Evolutionary conservation across 2,888 invertebrate species (phyloP).

Genomic region (Onthophagus sagittarius): DNA sequence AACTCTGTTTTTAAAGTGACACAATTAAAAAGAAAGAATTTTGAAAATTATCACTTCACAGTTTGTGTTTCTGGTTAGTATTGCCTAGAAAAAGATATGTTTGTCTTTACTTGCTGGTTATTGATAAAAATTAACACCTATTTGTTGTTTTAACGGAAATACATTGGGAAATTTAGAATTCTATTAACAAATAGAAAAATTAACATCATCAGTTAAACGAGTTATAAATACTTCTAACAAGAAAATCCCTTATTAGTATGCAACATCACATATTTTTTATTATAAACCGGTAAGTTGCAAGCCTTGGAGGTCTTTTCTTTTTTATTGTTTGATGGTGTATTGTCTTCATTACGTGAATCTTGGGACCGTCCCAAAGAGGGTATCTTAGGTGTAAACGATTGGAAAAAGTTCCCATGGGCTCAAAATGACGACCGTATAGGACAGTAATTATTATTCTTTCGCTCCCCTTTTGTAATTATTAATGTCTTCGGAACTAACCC

Average conservation of each 20-base stretch:
- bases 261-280: not conserved
- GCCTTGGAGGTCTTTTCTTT: not conserved
- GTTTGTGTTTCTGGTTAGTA: not conserved
- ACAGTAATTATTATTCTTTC: constrained; percentile 36
- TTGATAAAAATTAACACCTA: not conserved
- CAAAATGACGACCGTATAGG: not conserved
- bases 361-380: not conserved
- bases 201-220: not conserved
- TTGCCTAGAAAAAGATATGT: not conserved
- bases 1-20: not conserved
- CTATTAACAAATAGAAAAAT: too few relatives aligned
- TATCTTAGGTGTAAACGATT: not conserved
- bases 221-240: not conserved
- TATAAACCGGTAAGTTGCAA: not conserved
- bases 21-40: not conserved
- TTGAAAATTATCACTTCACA: not conserved
- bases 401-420: constrained; percentile 7
- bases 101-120: not conserved
- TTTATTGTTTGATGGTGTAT: not conserved
- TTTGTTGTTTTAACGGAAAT: not conserved
- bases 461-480: constrained; percentile 42
- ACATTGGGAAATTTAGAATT: not conserved
- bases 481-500: constrained; percentile 38
- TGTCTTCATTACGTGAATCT: not conserved
- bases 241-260: not conserved